A percentile compares a stretch with the other conserved stretches of the same genome.
Evolutionary conservation across 1,140 invertebrate species (phyloP).

Genomic region (Arion vulgaris): DNA sequence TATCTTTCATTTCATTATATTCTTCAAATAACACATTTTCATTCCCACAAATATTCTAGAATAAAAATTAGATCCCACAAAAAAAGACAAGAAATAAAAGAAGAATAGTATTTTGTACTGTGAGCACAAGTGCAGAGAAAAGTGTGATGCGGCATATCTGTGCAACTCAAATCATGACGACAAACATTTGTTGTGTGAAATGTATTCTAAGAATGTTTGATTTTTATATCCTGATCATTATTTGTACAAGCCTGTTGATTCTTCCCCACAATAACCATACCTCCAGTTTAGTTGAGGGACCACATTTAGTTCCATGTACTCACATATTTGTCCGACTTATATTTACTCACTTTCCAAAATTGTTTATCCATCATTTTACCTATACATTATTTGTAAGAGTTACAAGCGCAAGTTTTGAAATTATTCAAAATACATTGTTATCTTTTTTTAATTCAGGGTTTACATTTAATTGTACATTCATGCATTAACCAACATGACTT

Average conservation of each 20-base stretch:
- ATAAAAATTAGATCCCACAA: no score
- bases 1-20: no score
- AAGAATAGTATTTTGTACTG: no score
- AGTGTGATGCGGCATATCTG: no score
- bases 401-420: no score
- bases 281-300: slow-evolving; percentile 9
- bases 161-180: no score
- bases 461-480: no score
- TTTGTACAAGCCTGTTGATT: neutral
- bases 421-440: neutral
- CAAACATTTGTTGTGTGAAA: neutral
- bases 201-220: neutral
- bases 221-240: neutral
- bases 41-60: no score
- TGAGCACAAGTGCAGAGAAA: no score
- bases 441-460: neutral
- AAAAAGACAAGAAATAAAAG: no score
- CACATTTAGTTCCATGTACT: neutral
- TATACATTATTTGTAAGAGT: neutral
- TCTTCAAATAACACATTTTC: no score
- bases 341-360: neutral
- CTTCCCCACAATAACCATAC: neutral
- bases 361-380: neutral
- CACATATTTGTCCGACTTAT: slow-evolving; percentile 8
- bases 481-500: no score